phyloP scores from a whole-genome alignment of 2,797 vertebrate genomes.

The Sebastes oblongus region DNA sequence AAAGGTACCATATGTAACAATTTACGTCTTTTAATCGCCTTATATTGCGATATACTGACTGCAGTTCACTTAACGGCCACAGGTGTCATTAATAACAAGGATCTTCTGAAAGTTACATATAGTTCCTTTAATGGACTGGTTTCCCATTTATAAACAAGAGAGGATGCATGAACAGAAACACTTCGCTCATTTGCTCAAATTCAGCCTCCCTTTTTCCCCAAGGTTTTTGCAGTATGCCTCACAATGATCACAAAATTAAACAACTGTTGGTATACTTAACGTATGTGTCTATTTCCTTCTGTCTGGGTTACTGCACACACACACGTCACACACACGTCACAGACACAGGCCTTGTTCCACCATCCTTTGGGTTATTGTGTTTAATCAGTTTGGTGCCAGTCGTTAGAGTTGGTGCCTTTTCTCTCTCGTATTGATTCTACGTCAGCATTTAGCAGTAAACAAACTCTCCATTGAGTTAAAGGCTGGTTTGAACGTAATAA shows the following conservation, averaged over 20 bases:
- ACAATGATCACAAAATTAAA: not conserved
- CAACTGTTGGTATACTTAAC: not conserved
- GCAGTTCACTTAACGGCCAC: no score
- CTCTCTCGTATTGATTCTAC: slow-evolving; percentile 14
- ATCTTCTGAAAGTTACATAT: no score
- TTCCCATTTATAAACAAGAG: not conserved
- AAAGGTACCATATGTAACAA: no score
- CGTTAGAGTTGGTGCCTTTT: slow-evolving; percentile 11
- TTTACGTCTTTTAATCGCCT: no score
- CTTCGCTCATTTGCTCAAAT: not conserved
- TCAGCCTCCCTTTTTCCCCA: not conserved
- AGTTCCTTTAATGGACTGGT: not conserved
- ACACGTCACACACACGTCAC: no score
- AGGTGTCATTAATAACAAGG: no score
- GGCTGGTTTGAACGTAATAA: not conserved
- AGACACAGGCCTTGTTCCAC: no score
- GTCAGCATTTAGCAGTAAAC: slow-evolving; percentile 21
- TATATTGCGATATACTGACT: no score
- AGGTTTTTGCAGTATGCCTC: not conserved
- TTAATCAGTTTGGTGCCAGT: not conserved
- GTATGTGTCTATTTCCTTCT: no score
- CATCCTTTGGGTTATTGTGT: no score
- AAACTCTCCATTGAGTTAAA: not conserved
- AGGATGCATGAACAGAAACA: not conserved
- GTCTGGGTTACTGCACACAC: no score